phyloP scores from a whole-genome alignment of 2,888 invertebrate genomes.

The Latheticus oryzae region DNA sequence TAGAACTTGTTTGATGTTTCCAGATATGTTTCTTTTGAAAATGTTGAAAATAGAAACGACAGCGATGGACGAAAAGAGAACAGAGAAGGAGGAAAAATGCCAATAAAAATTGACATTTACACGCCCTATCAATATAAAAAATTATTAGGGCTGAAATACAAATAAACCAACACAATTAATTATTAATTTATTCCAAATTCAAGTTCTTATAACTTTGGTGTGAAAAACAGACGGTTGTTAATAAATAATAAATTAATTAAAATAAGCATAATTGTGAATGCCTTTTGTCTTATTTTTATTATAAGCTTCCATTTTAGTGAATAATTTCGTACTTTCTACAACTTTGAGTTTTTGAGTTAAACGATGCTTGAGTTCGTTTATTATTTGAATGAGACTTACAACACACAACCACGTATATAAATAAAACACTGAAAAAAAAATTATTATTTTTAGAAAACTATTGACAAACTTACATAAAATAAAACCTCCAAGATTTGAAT shows the following conservation, averaged over 20 bases:
- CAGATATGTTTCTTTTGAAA: slow-evolving; percentile 28
- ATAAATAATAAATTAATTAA: slow-evolving; percentile 26
- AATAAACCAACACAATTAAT: too few relatives aligned
- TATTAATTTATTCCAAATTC: too few relatives aligned
- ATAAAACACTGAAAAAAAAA: slow-evolving; percentile 35
- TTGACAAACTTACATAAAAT: slow-evolving; percentile 35
- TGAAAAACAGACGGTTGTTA: slow-evolving; percentile 16
- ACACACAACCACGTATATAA: slow-evolving; percentile 39
- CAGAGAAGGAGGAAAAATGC: slow-evolving; percentile 13
- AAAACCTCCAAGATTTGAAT: slow-evolving; percentile 40
- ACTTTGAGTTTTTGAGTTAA: slow-evolving; percentile 18
- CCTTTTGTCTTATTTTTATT: slow-evolving; percentile 21
- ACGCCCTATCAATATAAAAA: slow-evolving; percentile 31
- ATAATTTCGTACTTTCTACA: slow-evolving; percentile 4
- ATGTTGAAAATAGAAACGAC: slow-evolving; percentile 25
- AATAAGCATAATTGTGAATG: slow-evolving; percentile 21
- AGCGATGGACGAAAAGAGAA: slow-evolving; percentile 17
- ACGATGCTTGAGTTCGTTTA: slow-evolving; percentile 23
- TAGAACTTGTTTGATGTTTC: slow-evolving; percentile 9
- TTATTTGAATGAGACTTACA: slow-evolving; percentile 30
- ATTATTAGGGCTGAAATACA: slow-evolving; percentile 3
- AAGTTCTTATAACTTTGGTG: neutral
- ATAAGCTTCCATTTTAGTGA: neutral
- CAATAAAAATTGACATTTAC: slow-evolving; percentile 22
- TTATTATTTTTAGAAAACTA: slow-evolving; percentile 3